Evolutionary conservation across 1,140 invertebrate species (phyloP), one percentile per base, ranked within the genome.

Genomic region (Drosophila ficusphila): DNA sequence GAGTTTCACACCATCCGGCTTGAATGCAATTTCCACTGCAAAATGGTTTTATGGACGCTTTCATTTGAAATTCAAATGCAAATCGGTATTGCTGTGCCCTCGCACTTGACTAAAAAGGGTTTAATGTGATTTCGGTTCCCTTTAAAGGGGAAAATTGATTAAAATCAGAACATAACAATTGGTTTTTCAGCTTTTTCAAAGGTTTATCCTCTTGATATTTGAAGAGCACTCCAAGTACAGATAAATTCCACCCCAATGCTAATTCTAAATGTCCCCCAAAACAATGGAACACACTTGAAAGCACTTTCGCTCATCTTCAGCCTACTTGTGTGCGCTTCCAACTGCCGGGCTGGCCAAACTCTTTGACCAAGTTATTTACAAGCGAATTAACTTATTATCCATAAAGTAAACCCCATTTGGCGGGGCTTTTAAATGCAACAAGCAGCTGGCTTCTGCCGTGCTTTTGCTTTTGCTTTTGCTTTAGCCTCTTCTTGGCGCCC

Each of bases 331-430:
- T 21, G 23, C 21, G 33, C 23, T 42, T 21, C 31, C 25, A 23
- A 38, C 19, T 21, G 12, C 11, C 25, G 18, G 31, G 31, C 39
- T 69, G 29, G 44, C 34, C 41, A 25, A 61, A 47, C 58, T 51
- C 72, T 88, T 85, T 85, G 81, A 81, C 82, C 81, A 86, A 88
- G 61, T 86, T 81, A 88, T 88, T 86, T 74, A 88, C 77, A 86
- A 86, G 77, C 81, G 82, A 88, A 86, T 86, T 86, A 86, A 77
- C 76, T 73, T 88, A 86, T 86, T 86, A 86, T 81, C 82, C 81
- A 76, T 88, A 88, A 88, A 88, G 81, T 81, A 88, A 86, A 88
- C 82, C 77, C 74, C 81, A 88, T 85, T 85, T 81, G 58, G 56
- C 71, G 70, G 72, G 57, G 75, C 61, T 81, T 79, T 62, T 72